A percentile compares a stretch with the other conserved stretches of the same genome.
These are phyloP conservation scores for Andricus quercusramuli DNA, from an alignment of 2,888 invertebrate species.

Conservation along the genomic window DNA sequence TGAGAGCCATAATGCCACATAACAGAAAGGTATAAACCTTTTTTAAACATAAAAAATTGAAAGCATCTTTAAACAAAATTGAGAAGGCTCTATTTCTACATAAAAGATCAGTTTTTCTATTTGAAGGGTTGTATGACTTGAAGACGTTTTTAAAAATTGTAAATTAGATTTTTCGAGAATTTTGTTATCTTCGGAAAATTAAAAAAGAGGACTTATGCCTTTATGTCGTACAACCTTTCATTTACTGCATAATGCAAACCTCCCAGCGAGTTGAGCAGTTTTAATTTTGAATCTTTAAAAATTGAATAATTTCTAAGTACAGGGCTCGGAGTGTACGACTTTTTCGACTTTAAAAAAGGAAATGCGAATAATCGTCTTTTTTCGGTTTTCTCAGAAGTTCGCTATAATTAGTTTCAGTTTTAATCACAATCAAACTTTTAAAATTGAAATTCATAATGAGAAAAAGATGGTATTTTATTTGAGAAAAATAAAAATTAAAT, in stretches of 20 bases:
- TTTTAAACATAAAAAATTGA: background rate
- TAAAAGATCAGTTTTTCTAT: background rate
- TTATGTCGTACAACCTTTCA: background rate
- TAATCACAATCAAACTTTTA: no score
- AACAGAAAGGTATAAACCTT: slow-evolving; percentile 8
- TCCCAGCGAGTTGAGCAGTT: background rate
- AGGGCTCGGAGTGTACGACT: no score
- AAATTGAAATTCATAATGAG: no score
- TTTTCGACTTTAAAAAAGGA: no score
- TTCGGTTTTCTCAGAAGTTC: no score
- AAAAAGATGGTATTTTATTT: no score
- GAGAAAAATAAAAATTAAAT: no score
- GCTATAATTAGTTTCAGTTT: no score
- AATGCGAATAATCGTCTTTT: no score
- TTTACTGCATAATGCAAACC: background rate
- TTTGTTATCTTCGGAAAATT: no score
- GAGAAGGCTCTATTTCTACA: background rate
- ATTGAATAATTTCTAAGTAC: background rate
- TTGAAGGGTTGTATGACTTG: background rate
- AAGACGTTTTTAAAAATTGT: no score
- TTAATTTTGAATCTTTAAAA: background rate
- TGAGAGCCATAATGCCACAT: background rate
- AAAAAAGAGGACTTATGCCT: background rate
- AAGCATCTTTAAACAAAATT: background rate
- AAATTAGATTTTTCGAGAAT: no score